phyloP scores from a whole-genome alignment of 1,140 invertebrate genomes.

The Drosophila eugracilis region DNA sequence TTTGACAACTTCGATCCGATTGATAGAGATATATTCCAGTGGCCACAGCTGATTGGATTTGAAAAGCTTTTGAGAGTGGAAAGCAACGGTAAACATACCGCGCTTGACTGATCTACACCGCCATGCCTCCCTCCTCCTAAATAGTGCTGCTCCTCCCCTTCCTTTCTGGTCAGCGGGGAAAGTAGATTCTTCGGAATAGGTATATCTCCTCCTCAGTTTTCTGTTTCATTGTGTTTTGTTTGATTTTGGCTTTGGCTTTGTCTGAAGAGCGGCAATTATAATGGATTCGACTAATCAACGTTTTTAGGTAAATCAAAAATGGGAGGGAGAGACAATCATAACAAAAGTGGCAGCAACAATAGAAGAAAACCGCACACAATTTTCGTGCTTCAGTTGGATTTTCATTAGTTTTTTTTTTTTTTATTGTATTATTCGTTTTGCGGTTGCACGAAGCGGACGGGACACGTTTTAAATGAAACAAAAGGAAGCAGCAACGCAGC shows the following conservation, averaged over 20 bases:
- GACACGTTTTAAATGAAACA: conserved; percentile 80
- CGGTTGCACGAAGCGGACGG: conserved; percentile 48
- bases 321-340: conserved; percentile 34
- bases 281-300: conserved; percentile 79
- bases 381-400: conserved; percentile 79
- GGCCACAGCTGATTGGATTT: conserved; percentile 44
- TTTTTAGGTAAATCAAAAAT: conserved; percentile 77
- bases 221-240: conserved; percentile 36
- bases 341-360: conserved; percentile 55
- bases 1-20: conserved; percentile 8
- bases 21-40: conserved; percentile 23
- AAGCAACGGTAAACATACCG: conserved; percentile 51
- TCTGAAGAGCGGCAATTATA: conserved; percentile 72
- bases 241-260: conserved; percentile 57
- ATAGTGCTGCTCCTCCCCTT: conserved; percentile 26
- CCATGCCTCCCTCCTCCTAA: conserved; percentile 2
- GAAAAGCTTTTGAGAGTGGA: conserved; percentile 34
- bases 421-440: conserved; percentile 26
- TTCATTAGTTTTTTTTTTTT: conserved; percentile 49
- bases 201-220: conserved; percentile 4
- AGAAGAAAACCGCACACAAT: conserved; percentile 72
- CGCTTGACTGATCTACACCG: conserved; percentile 56
- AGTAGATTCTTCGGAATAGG: conserved; percentile 55
- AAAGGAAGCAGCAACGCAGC: conserved; percentile 49
- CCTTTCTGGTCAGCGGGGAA: conserved; percentile 39